These are phyloP conservation scores for Chaetorhynchus papuensis DNA, from an alignment of 2,113 vertebrate species.

Conservation along the genomic window DNA sequence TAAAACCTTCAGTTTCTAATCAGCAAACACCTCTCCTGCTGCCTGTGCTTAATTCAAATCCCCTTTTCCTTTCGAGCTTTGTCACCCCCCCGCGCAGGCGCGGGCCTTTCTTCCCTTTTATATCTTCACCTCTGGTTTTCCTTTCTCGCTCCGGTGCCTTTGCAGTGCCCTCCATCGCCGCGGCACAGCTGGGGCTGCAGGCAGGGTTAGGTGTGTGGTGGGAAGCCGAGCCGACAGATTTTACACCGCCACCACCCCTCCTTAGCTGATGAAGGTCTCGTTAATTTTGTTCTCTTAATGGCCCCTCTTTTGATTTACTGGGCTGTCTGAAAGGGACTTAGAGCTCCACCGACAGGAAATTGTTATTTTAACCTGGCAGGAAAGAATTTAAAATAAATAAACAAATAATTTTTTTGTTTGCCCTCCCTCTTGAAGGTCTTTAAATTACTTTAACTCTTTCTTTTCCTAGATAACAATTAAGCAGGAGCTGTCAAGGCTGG, in stretches of 20 bases:
- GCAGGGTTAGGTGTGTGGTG: background rate
- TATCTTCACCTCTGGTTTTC: background rate
- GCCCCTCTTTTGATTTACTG: constrained; percentile 52
- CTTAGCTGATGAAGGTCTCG: background rate
- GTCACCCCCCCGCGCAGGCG: fast-evolving
- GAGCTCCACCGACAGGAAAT: constrained; percentile 80
- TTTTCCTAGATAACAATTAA: background rate
- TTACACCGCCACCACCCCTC: background rate
- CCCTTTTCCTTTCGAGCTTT: background rate
- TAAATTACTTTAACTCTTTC: constrained; percentile 5
- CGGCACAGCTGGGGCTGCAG: background rate
- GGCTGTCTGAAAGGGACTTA: constrained; percentile 24
- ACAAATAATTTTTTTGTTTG: background rate
- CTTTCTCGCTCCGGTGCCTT: background rate
- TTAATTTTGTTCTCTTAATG: constrained; percentile 54
- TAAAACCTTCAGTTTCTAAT: constrained; percentile 70
- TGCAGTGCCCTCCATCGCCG: background rate
- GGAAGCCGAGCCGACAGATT: constrained; percentile 17
- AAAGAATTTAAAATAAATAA: constrained; percentile 72
- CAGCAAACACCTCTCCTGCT: constrained; percentile 56
- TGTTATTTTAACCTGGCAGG: constrained; percentile 89
- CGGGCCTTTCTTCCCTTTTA: background rate
- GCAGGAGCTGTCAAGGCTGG: background rate
- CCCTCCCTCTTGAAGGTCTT: background rate
- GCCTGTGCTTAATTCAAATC: background rate